Percentiles rank a stretch among this genome's conserved stretches.
phyloP scores from a whole-genome alignment of 2,888 invertebrate species.

The Hanleya hanleyi region DNA sequence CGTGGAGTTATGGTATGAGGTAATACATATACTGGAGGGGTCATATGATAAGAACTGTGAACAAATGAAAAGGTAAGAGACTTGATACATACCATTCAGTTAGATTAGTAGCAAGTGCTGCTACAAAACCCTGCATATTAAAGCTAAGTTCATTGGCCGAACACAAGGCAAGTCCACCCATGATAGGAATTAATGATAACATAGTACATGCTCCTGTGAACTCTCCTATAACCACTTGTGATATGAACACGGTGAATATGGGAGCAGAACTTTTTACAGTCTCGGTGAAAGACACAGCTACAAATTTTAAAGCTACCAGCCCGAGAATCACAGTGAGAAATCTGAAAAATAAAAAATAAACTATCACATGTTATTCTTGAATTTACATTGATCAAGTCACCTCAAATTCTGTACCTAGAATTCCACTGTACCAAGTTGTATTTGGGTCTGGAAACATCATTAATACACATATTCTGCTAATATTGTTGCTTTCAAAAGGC shows the following conservation, averaged over 20 bases:
- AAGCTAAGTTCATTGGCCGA: constrained; percentile 86
- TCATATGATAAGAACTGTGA: too few species aligned
- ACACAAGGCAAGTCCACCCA: constrained; percentile 84
- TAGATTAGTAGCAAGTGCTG: constrained; percentile 85
- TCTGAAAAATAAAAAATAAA: constrained; percentile 73
- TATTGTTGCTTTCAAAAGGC: too few species aligned
- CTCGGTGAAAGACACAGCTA: constrained; percentile 87
- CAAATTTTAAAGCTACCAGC: constrained; percentile 83
- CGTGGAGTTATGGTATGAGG: too few species aligned
- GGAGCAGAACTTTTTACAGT: constrained; percentile 88
- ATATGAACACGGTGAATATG: constrained; percentile 84
- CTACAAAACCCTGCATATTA: constrained; percentile 82
- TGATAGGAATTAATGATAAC: constrained; percentile 84
- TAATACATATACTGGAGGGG: too few species aligned
- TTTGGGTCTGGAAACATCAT: too few species aligned
- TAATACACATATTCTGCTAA: too few species aligned
- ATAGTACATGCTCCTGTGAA: constrained; percentile 77
- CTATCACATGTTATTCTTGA: too few species aligned
- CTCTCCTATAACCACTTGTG: constrained; percentile 75
- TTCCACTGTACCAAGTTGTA: too few species aligned
- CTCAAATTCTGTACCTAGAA: too few species aligned
- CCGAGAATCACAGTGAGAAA: constrained; percentile 84
- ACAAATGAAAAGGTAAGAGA: too few species aligned
- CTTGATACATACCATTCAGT: constrained; percentile 79
- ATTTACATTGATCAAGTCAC: too few species aligned